Evolutionary conservation across 2,888 invertebrate species (phyloP), one percentile per base, ranked within the genome.

Genomic region (Actias luna): DNA sequence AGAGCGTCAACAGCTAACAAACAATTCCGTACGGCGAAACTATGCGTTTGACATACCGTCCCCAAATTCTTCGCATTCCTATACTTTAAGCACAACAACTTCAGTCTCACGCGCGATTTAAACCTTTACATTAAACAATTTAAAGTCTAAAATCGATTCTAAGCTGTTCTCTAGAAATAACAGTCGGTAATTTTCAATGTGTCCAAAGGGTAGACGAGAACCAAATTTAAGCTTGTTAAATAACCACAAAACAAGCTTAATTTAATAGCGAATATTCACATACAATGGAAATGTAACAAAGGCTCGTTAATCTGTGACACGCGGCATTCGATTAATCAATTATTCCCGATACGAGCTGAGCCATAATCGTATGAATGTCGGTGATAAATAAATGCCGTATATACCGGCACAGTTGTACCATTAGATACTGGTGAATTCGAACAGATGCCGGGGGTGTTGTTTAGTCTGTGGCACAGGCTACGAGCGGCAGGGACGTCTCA

Each of bases 271-370:
- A 77, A 79, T 77, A 72, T 73, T 70, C 68, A 72, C 66, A 60
- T 72, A 78, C 77, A 80, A 79, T 77, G 72, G 73, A 64, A 74
- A 71, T 71, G 69, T 74, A 76, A 83, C 80, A 81, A 82, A 80
- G 78, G 76, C 69, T 69, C 67, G 73, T 73, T 79, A 79, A 84
- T 83, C 77, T 75, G 73, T 74, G 72, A 77, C 71, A 74, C 78
- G 78, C 77, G 74, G 73, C 71, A 74, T 69, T 70, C 58, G 76
- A 77, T 72, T 76, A 80, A 82, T 83, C 79, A 82, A 82, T 83
- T 81, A 81, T 75, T 74, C 71, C 75, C 71, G 73, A 76, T 78
- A 72, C 76, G 68, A 72, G 76, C 76, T 78, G 69, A 77, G 75
- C 74, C 68, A 71, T 65, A 65, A 18, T 18, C 18, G 18, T 46